Evolutionary conservation across 2,888 invertebrate genomes (phyloP), one percentile per base, ranked within the genome.

Genomic region (Andricus quercusramuli): DNA sequence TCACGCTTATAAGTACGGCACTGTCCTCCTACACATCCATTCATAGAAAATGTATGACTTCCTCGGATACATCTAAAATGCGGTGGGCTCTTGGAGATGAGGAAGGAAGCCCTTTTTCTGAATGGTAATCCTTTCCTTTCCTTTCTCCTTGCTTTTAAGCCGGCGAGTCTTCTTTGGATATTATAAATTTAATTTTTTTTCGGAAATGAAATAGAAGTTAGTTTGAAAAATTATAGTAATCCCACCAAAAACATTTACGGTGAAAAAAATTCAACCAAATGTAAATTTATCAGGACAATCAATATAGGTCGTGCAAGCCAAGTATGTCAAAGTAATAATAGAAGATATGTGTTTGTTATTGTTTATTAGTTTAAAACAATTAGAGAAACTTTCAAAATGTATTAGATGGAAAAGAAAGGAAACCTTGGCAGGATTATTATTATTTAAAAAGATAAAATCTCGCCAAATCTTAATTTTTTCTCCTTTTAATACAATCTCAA

Each of bases 21-120:
- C 70, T 70, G 70, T 70, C 70, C 70, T 47, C 70, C 70, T 70
- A 70, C 70, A 70, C 70, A 11, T 29, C 11, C 70, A 70, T 51
- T 70, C 47, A 51, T 70, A 70, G 70, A 70, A 25, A 70, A 70
- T 70, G 70, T 70, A 70, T 47, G 51, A 70, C 70, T 70, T 70
- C 70, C 70, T 47, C 29, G 51, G 29, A 70, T 47, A 70, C 29
- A 47, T 70, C 47, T 47, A 17, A 70, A 70, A 70, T 47, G 51
- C 51, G 51, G 47, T 70, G 47, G 25, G 47, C 70, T 47, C 15
- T 51, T 25, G 9, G 29, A 47, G 29, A 70, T 47, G 47, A 41
- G 41, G 8, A 70, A 47, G 70, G 25, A 47, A 70, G 20, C 29
- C 22, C 29, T 47, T 70, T 51, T 41, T 67, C 41, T 37, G n/a